Evolutionary conservation across 2,888 invertebrate species (phyloP).

Genomic region (Mythimna ferrago): DNA sequence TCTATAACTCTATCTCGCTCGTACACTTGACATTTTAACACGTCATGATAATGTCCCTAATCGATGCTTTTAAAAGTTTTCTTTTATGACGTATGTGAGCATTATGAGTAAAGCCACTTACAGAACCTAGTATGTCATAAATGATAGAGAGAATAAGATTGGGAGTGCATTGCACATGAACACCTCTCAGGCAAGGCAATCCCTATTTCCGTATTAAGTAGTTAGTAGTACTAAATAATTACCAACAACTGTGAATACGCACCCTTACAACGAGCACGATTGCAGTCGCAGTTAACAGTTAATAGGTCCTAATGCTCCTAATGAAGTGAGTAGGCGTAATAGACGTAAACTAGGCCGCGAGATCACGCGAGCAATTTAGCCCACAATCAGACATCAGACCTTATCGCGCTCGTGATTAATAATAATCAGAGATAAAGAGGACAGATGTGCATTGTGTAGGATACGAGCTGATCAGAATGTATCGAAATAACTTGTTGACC

Average conservation of each 20-base stretch:
- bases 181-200: too few species aligned
- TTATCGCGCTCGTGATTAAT: constrained; percentile 26
- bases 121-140: background rate
- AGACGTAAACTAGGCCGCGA: constrained; percentile 61
- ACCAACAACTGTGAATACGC: background rate
- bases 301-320: constrained; percentile 47
- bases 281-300: constrained; percentile 28
- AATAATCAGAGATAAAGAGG: constrained; percentile 31
- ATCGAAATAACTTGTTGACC: background rate
- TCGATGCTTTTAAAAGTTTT: too few species aligned
- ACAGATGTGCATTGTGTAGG: constrained; percentile 19
- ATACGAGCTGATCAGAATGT: constrained; percentile 17
- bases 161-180: too few species aligned
- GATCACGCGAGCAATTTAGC: constrained; percentile 49
- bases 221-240: too few species aligned
- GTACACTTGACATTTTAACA: too few species aligned
- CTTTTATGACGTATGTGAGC: too few species aligned
- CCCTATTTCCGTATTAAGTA: too few species aligned
- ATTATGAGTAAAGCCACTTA: too few species aligned
- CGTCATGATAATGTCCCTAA: too few species aligned
- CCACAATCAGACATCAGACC: constrained; percentile 33
- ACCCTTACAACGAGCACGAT: constrained; percentile 4
- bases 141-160: too few species aligned
- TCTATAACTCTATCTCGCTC: too few species aligned
- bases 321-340: constrained; percentile 46